phyloP scores from a whole-genome alignment of 2,888 invertebrate species.

The Leucoptera coffeella region DNA sequence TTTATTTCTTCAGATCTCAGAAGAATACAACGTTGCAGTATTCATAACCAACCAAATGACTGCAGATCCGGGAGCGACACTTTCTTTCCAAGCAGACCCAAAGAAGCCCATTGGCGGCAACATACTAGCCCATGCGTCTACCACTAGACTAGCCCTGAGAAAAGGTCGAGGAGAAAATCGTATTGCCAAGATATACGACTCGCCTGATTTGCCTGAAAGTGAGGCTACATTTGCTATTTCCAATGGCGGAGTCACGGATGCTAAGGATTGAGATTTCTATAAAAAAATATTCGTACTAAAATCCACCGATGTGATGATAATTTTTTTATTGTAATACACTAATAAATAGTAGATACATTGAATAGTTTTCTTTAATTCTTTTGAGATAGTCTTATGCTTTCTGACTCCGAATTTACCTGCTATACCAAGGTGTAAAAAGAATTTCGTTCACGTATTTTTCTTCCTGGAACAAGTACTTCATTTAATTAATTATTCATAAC shows the following conservation, averaged over 20 bases:
- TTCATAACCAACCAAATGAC: constrained; percentile 84
- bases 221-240: constrained; percentile 74
- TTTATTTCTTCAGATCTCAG: constrained; percentile 52
- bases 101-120: constrained; percentile 79
- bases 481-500: no score
- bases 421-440: no score
- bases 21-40: constrained; percentile 78
- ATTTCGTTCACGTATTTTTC: no score
- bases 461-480: no score
- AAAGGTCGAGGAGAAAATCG: constrained; percentile 69
- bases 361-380: no score
- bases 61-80: constrained; percentile 67
- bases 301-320: no score
- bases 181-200: constrained; percentile 76
- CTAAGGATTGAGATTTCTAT: constrained; percentile 57
- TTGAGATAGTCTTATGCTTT: no score
- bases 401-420: no score
- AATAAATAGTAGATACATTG: no score
- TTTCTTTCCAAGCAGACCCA: constrained; percentile 64
- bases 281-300: no score
- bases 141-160: constrained; percentile 64
- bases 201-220: constrained; percentile 74
- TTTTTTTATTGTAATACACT: no score
- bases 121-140: constrained; percentile 76
- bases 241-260: constrained; percentile 61